Percentiles rank a stretch among this genome's conserved stretches.
phyloP scores from a whole-genome alignment of 2,888 invertebrate genomes.

The Amaurobius ferox region DNA sequence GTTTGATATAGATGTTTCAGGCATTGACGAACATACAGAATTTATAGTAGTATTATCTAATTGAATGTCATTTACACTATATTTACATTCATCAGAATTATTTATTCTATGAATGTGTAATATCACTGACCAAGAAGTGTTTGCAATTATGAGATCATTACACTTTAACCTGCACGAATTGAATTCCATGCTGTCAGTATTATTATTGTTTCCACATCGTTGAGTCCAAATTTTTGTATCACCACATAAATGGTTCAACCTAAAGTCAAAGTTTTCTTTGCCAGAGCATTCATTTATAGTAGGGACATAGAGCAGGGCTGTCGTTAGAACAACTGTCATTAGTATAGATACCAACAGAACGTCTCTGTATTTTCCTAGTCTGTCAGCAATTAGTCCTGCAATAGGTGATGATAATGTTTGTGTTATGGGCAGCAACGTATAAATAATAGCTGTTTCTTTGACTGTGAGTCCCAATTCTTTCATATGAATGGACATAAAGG shows the following conservation, averaged over 20 bases:
- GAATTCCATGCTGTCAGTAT: background rate
- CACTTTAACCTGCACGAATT: slow-evolving; percentile 1
- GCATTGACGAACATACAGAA: background rate
- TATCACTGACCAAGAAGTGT: background rate
- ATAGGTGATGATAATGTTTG: slow-evolving; percentile 90
- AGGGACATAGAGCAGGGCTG: slow-evolving; percentile 82
- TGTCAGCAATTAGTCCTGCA: slow-evolving; percentile 86
- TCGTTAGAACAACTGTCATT: slow-evolving; percentile 87
- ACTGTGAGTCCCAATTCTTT: slow-evolving; percentile 90
- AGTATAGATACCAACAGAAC: slow-evolving; percentile 87
- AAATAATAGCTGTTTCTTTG: slow-evolving; percentile 91
- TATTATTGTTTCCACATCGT: background rate
- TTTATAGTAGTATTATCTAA: background rate
- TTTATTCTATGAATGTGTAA: background rate
- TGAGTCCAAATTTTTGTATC: background rate
- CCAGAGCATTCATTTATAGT: background rate
- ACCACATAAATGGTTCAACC: background rate
- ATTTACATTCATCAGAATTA: background rate
- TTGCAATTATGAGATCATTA: background rate
- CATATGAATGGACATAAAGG: slow-evolving; percentile 93
- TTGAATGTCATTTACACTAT: background rate
- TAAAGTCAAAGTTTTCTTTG: background rate
- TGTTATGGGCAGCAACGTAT: slow-evolving; percentile 89
- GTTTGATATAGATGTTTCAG: background rate
- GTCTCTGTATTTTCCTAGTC: slow-evolving; percentile 89